Evolutionary conservation across 2,797 vertebrate genomes (phyloP).

Genomic region (Acrossocheilus fasciatus): DNA sequence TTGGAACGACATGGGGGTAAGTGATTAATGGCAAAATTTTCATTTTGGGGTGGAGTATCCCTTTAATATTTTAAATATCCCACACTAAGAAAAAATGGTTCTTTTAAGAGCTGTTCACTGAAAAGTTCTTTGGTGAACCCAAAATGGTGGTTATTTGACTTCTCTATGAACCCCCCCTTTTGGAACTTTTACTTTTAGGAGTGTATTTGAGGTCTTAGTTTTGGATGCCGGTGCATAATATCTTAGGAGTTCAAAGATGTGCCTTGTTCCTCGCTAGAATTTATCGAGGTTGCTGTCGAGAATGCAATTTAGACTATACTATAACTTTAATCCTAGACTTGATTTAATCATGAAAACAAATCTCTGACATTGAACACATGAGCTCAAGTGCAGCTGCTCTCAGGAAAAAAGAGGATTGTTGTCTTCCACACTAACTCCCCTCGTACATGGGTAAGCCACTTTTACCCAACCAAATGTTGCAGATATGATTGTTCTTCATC

Average conservation of each 20-base stretch:
- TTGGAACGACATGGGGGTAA: no score
- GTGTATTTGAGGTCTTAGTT: background rate
- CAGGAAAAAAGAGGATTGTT: background rate
- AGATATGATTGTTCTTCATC: slow-evolving; percentile 5
- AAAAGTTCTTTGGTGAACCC: background rate
- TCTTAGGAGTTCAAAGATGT: background rate
- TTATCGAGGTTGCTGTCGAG: background rate
- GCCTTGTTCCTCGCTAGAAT: background rate
- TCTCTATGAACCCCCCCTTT: background rate
- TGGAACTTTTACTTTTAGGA: background rate
- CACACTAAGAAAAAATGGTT: background rate
- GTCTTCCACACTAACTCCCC: background rate
- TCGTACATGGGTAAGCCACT: background rate
- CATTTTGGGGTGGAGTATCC: no score
- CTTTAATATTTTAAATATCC: no score
- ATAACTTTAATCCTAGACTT: slow-evolving; percentile 25
- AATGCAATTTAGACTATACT: slow-evolving; percentile 9
- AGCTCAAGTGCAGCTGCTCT: slow-evolving; percentile 1
- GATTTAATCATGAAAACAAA: slow-evolving; percentile 31
- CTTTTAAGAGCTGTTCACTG: background rate
- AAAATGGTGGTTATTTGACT: background rate
- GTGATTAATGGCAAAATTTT: no score
- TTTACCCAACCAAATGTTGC: background rate
- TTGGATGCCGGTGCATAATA: background rate
- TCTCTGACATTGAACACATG: background rate